phyloP scores from a whole-genome alignment of 2,797 vertebrate species.

The Microctenopoma stevenorrisi region DNA sequence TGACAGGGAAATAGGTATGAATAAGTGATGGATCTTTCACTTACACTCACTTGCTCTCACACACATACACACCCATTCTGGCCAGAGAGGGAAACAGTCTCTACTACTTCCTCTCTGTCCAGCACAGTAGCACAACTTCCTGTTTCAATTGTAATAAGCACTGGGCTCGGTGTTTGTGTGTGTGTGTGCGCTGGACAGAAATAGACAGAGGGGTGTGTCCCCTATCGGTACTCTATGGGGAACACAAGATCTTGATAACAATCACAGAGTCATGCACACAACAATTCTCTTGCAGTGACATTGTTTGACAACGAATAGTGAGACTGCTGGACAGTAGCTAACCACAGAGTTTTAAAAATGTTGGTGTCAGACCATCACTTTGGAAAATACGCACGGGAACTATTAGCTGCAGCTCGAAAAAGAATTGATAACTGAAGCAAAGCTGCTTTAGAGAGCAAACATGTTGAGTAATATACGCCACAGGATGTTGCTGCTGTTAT shows the following conservation, averaged over 20 bases:
- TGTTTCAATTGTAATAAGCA: conserved; percentile 70
- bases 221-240: conserved; percentile 47
- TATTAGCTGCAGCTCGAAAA: neutral
- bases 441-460: neutral
- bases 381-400: neutral
- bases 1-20: conserved; percentile 10
- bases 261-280: conserved; percentile 28
- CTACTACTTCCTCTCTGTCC: conserved; percentile 75
- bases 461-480: neutral
- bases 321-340: conserved; percentile 23
- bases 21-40: conserved; percentile 22
- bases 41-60: conserved; percentile 3
- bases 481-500: conserved; percentile 4
- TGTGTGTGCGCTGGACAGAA: conserved; percentile 13
- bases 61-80: conserved; percentile 24
- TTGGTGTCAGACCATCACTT: neutral
- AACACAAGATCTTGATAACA: conserved; percentile 59
- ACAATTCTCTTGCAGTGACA: conserved; percentile 27
- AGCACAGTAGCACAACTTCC: conserved; percentile 76
- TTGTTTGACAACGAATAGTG: conserved; percentile 26
- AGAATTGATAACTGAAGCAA: neutral
- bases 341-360: conserved; percentile 1
- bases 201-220: conserved; percentile 68
- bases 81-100: conserved; percentile 57
- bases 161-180: conserved; percentile 35